Base-by-base conservation (phyloP, 2,113 vertebrate genomes). In the Myotis yumanensis region DNA sequence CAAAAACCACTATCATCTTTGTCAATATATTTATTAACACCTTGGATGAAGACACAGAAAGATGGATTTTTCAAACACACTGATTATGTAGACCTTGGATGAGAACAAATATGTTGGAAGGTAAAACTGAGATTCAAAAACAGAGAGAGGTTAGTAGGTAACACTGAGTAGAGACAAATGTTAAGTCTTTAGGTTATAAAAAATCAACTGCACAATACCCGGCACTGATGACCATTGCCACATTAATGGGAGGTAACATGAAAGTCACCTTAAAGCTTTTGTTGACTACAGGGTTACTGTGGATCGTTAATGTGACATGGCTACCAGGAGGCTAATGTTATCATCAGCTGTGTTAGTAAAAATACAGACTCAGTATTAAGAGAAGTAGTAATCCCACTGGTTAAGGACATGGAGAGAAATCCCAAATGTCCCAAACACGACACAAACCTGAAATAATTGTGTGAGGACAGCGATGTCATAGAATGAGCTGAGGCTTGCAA, bases 21-120 rank as follows among this genome's bases (percentile, higher is more conserved):
- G 48, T 46, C 35, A 54, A 35, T 86, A 52, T 88, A 64, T 89
- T 90, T 90, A 46, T 80, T 76, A 71, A 59, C 28, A 82, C 25
- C 10, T 54, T 51, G 14, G 14, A 22, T 54, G 35, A 72, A 66
- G 59, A 20, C 52, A 51, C 4, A 66, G 23, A 83, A 75, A 35
- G 4, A 62, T 88, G 76, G 30, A 84, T 85, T 95, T 95, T 96
- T 91, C 73, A 92, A 40, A n/a, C 90, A 83, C 5, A 7, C 11
- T 17, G 54, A 71, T 35, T 23, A 20, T 48, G 25, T 15, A 91
- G 40, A 62, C 17, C 89, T 88, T 88, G 59, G 25, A 76, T 43
- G 57, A 79, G 20, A 86, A 82, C 5, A 59, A 75, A 35, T 71
- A 35, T 80, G 12, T 52, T 76, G 32, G 46, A 80, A 87, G 22